phyloP scores from a whole-genome alignment of 2,888 invertebrate species.

The Melinaea marsaeus region DNA sequence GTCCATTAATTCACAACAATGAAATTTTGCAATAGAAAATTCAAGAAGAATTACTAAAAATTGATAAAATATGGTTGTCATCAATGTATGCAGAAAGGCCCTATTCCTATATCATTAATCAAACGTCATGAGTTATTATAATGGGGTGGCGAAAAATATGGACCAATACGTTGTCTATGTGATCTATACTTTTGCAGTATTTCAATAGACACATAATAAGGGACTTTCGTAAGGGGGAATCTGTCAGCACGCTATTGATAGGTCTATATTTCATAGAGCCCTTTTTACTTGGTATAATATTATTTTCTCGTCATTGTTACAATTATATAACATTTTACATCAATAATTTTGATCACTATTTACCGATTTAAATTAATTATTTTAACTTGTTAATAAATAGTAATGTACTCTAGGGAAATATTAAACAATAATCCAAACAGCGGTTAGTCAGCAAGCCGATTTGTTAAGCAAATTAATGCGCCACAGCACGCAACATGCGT shows the following conservation, averaged over 20 bases:
- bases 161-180: slow-evolving; percentile 63
- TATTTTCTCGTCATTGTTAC: slow-evolving; percentile 26
- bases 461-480: slow-evolving; percentile 33
- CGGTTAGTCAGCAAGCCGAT: slow-evolving; percentile 31
- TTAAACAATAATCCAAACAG: slow-evolving; percentile 22
- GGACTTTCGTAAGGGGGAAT: slow-evolving; percentile 42
- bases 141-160: slow-evolving; percentile 69
- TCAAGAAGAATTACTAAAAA: slow-evolving; percentile 16
- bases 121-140: slow-evolving; percentile 67
- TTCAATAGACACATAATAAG: slow-evolving; percentile 41
- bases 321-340: not conserved
- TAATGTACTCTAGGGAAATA: slow-evolving; percentile 23
- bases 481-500: slow-evolving; percentile 31
- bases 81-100: slow-evolving; percentile 41
- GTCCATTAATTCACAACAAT: slow-evolving; percentile 40
- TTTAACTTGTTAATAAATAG: slow-evolving; percentile 13
- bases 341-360: not conserved
- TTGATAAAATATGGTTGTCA: slow-evolving; percentile 18
- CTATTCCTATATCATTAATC: slow-evolving; percentile 65
- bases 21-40: slow-evolving; percentile 28
- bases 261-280: slow-evolving; percentile 36
- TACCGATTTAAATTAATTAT: not conserved
- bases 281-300: slow-evolving; percentile 26
- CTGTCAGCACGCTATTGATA: slow-evolving; percentile 39
- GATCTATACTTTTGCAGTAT: slow-evolving; percentile 53